Evolutionary conservation across 2,797 vertebrate genomes (phyloP).

Genomic region (Holocentrus rufus): DNA sequence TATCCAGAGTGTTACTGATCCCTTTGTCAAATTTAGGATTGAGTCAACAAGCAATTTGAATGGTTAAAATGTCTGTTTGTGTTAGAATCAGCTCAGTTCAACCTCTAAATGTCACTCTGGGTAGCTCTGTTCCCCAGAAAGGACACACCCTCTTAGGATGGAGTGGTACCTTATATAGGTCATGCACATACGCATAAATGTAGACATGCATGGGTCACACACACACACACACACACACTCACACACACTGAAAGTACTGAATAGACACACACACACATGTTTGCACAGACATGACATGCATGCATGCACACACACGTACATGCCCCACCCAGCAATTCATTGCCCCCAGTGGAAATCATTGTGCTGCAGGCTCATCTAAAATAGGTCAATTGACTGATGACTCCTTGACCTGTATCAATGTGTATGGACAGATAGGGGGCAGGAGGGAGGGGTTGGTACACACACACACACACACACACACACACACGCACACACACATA

Average conservation of each 20-base stretch:
- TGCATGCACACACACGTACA: conserved; percentile 9
- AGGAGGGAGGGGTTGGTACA: conserved; percentile 13
- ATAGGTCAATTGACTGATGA: conserved; percentile 71
- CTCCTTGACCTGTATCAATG: conserved; percentile 40
- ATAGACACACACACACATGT: too few relatives aligned
- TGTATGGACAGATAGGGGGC: conserved; percentile 52
- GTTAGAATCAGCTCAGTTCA: conserved; percentile 13
- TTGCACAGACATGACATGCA: conserved; percentile 20
- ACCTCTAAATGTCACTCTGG: conserved; percentile 59
- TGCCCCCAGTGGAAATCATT: conserved; percentile 63
- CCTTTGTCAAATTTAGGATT: not conserved
- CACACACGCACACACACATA: conserved; percentile 30
- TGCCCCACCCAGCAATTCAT: conserved; percentile 45
- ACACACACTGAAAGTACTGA: too few relatives aligned
- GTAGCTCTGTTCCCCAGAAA: conserved; percentile 34
- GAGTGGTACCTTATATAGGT: conserved; percentile 39
- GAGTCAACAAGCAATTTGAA: not conserved
- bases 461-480: conserved; percentile 21
- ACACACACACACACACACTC: too few relatives aligned
- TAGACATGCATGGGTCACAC: not conserved
- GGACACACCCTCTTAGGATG: conserved; percentile 14
- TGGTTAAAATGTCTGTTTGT: conserved; percentile 10
- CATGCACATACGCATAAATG: conserved; percentile 22
- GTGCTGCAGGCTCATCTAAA: conserved; percentile 59
- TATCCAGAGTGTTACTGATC: not conserved